Percentiles rank a stretch among this genome's conserved stretches.
phyloP scores from a whole-genome alignment of 2,888 invertebrate species.

The Lepeophtheirus nordmannii region DNA sequence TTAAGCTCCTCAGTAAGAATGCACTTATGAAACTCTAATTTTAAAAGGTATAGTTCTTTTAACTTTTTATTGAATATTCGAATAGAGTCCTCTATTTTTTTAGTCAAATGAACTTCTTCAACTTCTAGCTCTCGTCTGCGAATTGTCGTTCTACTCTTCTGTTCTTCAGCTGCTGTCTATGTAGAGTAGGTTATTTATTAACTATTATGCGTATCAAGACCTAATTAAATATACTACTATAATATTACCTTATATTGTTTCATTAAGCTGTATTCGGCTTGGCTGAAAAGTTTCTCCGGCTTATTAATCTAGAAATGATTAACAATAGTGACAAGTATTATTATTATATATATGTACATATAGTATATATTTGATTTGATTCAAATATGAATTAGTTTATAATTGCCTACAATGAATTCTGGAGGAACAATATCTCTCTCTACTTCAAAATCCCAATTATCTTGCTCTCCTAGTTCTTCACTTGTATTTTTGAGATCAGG shows the following conservation, averaged over 20 bases:
- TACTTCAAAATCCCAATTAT: slow-evolving; percentile 14
- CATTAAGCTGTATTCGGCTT: background rate
- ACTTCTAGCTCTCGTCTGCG: slow-evolving; percentile 6
- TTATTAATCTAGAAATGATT: background rate
- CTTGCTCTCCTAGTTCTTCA: background rate
- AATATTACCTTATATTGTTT: background rate
- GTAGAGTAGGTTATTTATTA: background rate
- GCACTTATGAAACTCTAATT: slow-evolving; percentile 15
- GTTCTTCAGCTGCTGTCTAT: background rate
- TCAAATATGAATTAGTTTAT: background rate
- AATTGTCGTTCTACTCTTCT: background rate
- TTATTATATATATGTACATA: no score
- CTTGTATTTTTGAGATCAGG: background rate
- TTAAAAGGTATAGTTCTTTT: slow-evolving; percentile 6
- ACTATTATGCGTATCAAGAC: background rate
- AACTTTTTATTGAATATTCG: background rate
- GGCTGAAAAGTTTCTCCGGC: background rate
- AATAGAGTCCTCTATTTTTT: slow-evolving; percentile 10
- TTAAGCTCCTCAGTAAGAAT: slow-evolving; percentile 22
- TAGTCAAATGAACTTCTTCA: background rate
- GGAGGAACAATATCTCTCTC: slow-evolving; percentile 12
- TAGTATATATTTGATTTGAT: no score
- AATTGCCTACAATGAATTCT: slow-evolving; percentile 8
- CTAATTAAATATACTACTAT: background rate
- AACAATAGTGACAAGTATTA: no score